Base-by-base conservation (phyloP, 2,888 invertebrate species). In the Pachycephus smyrnensis region DNA sequence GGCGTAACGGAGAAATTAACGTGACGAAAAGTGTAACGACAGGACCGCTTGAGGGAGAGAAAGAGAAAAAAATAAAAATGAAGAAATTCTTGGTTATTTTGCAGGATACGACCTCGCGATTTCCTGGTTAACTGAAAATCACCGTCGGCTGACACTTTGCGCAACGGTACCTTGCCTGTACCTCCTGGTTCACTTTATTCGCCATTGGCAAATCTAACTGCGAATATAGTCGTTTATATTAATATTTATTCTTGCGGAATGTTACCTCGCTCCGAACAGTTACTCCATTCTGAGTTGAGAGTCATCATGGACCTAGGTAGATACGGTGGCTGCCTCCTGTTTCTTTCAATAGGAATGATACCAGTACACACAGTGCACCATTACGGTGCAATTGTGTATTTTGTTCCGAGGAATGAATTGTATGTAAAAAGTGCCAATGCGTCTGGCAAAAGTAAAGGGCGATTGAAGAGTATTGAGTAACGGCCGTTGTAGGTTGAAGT, bases 171-270 rank as follows among this genome's bases (percentile, higher is more conserved):
- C 79, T 79, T 68, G 35, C 36, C 76, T 75, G 73, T 32, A 74
- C 76, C 83, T 81, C 74, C 79, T 33, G 23, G 23, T 31, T 71
- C 71, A 33, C 55, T 55, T 55, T 32, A 71, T 71, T 33, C 30
- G 77, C 80, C 82, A 81, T 82, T 83, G 83, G 82, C 78, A 82
- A 80, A 82, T 82, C 82, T 82, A 81, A 82, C 82, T 77, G 82
- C 77, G 78, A 82, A 82, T 80, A 76, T 23, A 55, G 80, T 78
- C 80, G 82, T 23, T 76, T 82, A 78, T 82, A 85, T 86, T 86
- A 85, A 85, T 86, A 86, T 86, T 84, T 86, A 85, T 85, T 84
- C 78, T 75, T 79, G n/a, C 73, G 80, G 79, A 79, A 81, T 82
- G 80, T 69, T 68, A 73, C 79, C 77, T 75, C 78, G 76, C 77